Base-by-base conservation (phyloP, 2,888 invertebrate species). In the Andrena haemorrhoa region DNA sequence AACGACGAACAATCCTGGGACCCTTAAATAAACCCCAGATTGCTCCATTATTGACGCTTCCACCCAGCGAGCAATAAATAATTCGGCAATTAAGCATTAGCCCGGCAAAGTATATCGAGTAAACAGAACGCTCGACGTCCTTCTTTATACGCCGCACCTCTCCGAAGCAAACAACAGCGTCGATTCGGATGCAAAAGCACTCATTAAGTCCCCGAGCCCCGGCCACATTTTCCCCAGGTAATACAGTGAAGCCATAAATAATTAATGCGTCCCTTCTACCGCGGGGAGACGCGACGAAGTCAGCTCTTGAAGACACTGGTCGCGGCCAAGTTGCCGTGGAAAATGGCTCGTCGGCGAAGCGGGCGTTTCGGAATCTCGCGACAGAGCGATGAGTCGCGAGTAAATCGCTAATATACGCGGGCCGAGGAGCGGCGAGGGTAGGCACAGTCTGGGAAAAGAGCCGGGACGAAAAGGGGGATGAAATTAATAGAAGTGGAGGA, bases 171-270 rank as follows among this genome's bases (percentile, higher is more conserved):
- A 63, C 29, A 58, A 29, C 31, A 41, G 41, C 31, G 20, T 23
- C 31, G 64, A 77, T 60, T 23, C 64, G 49, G 69, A 79, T 79
- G 70, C 60, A 53, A 78, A 78, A 53, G n/a, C 26, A 10, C 53
- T 65, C 47, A 66, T 79, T 70, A 79, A 82, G 65, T 65, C 41
- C n/a, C 53, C 60, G 47, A 23, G 6, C 29, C 10, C 29, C 26
- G 31, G 47, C 49, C 68, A 29, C 63, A 26, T 60, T 75, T 79
- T 31, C 35, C 51, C 47, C 23, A 26, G 23, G 69, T 60, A 51
- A 60, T 51, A 75, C n/a, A 41, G 20, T 53, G 41, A 0, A 16
- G 26, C 41, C 56, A 80, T 80, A 80, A 82, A 82, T 82, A 82
- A 82, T 80, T 80, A 80, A 80, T 75, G 66, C 70, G 29, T 26